Percentiles rank a stretch among this genome's conserved stretches.
These are phyloP conservation scores for Rhabditoides inermis DNA, from an alignment of 2,888 invertebrate genomes.

Conservation along the genomic window DNA sequence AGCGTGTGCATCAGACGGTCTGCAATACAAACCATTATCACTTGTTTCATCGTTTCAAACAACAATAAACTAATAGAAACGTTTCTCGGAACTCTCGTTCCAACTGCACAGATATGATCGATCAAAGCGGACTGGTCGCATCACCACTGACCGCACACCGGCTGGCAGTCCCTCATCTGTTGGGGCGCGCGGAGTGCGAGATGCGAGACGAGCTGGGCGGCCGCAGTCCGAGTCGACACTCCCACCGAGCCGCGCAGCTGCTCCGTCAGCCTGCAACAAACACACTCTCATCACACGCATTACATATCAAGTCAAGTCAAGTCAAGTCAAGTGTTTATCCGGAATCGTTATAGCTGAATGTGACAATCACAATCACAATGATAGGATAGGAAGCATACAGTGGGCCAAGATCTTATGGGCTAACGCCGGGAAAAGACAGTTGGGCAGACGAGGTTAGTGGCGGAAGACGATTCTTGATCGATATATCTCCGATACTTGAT, in stretches of 20 bases:
- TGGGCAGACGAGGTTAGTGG: no score
- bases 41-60: background rate
- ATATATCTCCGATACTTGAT: no score
- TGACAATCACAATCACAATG: no score
- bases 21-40: background rate
- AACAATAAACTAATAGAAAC: background rate
- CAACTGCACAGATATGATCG: background rate
- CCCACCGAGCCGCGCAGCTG: conserved; percentile 28
- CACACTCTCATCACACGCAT: no score
- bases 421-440: no score
- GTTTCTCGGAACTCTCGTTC: background rate
- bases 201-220: conserved; percentile 28
- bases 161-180: conserved; percentile 18
- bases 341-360: no score
- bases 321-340: no score
- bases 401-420: no score
- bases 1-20: conserved; percentile 24
- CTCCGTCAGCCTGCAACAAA: conserved; percentile 19
- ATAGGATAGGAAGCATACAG: no score
- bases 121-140: background rate
- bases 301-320: no score
- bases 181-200: conserved; percentile 28
- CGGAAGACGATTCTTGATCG: no score
- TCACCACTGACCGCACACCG: conserved; percentile 14
- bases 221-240: conserved; percentile 24